Base-by-base conservation (phyloP, 2,113 vertebrate genomes). In the Oryzias woworae region DNA sequence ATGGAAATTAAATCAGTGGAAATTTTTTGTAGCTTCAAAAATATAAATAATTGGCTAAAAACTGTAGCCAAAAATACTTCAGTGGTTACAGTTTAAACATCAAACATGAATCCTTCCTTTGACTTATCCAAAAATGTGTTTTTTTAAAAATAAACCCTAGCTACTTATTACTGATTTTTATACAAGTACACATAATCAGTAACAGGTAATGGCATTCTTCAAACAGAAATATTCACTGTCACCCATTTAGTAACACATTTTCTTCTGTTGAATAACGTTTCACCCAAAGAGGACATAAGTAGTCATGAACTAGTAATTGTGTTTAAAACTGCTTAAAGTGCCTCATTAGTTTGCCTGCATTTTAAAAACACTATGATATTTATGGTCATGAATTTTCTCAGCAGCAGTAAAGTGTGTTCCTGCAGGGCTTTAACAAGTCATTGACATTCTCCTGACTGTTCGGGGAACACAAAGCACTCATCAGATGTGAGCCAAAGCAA, bases 401-500 rank as follows among this genome's bases (percentile, higher is more conserved):
- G 20, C 47, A n/a, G 2, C 22, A 10, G 54, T 17, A 42, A n/a
- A 41, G 3, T 14, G 10, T 55, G 44, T 7, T 75, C 60, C 36
- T 58, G 59, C 1, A 1, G 15, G 2, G 18, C 72, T 75, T 28
- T 24, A 36, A 67, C n/a, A 51, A 61, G 73, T 78, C 71, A 60
- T 0, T 77, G 66, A 79, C 66, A 81, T 73, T 76, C 65, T 43
- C 50, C 18, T 5, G 23, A 51, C 41, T 2, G 50, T 53, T 54
- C 20, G 54, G 3, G 15, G 43, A 64, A 49, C 55, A 73, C 41
- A 63, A 18, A 53, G 56, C 22, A 62, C 36, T 28, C 52, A 69
- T 4, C 18, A 69, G 66, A 60, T 59, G 72, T 42, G 50, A 58
- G 70, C 70, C 69, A 88, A 88, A 66, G 7, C 61, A 86, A 89